Base-by-base conservation (phyloP, 2,113 vertebrate genomes). In the Carlito syrichta region DNA sequence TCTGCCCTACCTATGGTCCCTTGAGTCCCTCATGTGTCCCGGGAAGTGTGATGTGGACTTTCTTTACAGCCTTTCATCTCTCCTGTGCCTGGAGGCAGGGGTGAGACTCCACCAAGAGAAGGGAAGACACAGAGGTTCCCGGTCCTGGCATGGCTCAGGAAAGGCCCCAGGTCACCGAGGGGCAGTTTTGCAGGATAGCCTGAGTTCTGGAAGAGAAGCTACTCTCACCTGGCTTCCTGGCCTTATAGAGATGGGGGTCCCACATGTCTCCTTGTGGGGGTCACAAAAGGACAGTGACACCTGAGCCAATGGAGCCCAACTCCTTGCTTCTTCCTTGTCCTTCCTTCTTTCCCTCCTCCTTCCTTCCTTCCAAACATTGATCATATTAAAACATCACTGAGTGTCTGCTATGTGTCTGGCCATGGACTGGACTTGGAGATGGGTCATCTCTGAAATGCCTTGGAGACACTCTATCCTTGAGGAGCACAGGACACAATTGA, bases 101-200 rank as follows among this genome's bases (percentile, higher is more conserved):
- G n/a, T n/a, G n/a, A n/a, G n/a, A n/a, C n/a, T n/a, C n/a, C n/a
- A n/a, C n/a, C n/a, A n/a, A n/a, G n/a, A n/a, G n/a, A n/a, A n/a
- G n/a, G n/a, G n/a, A n/a, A n/a, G n/a, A n/a, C n/a, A n/a, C n/a
- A n/a, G n/a, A n/a, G n/a, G n/a, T n/a, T n/a, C n/a, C n/a, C n/a
- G n/a, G n/a, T n/a, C n/a, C n/a, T n/a, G n/a, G n/a, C n/a, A n/a
- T n/a, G n/a, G n/a, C n/a, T n/a, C n/a, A n/a, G n/a, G n/a, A n/a
- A n/a, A n/a, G n/a, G n/a, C n/a, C n/a, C n/a, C 3, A 0, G 58
- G 62, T 27, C 71, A 3, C 19, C 0, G 40, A 63, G 43, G 0
- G 1, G 23, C n/a, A 8, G 7, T 22, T 32, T 38, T 27, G 3
- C 0, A 2, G 69, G 38, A 35, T 16, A 5, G 30, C 66, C n/a